Evolutionary conservation across 2,113 vertebrate species (phyloP).

Genomic region (Pangasianodon hypophthalmus): DNA sequence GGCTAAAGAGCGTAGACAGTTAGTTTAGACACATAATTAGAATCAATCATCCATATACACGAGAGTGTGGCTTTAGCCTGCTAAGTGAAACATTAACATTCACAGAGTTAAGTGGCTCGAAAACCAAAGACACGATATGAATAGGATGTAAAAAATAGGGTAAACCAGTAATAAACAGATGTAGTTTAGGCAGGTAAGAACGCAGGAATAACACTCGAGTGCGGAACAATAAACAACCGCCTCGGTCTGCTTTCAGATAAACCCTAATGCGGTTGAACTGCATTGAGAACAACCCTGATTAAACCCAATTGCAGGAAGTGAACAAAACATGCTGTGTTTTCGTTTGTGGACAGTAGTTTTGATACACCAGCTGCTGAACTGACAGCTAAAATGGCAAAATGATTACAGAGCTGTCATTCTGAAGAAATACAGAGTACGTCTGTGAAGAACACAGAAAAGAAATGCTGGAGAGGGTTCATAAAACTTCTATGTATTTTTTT

Average conservation of each 20-base stretch:
- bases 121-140: not conserved
- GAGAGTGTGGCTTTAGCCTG: conserved; percentile 43
- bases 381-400: not conserved
- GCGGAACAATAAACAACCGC: not conserved
- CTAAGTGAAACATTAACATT: conserved; percentile 57
- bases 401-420: not conserved
- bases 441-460: not conserved
- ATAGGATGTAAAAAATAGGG: not conserved
- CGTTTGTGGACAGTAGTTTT: not conserved
- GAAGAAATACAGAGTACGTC: not conserved
- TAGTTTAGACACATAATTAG: conserved; percentile 69
- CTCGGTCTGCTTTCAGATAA: not conserved
- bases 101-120: not conserved
- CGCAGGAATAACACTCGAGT: not conserved
- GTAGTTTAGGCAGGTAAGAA: not conserved
- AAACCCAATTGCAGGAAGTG: not conserved
- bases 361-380: not conserved
- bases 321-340: conserved; percentile 1
- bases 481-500: not conserved
- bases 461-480: not conserved
- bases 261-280: not conserved
- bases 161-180: not conserved
- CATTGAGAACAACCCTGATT: not conserved
- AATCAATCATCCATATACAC: conserved; percentile 58
- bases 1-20: conserved; percentile 56